Conservation (phyloP, 2,113 vertebrate genomes). For the Pachypanchax playfairii region DNA sequence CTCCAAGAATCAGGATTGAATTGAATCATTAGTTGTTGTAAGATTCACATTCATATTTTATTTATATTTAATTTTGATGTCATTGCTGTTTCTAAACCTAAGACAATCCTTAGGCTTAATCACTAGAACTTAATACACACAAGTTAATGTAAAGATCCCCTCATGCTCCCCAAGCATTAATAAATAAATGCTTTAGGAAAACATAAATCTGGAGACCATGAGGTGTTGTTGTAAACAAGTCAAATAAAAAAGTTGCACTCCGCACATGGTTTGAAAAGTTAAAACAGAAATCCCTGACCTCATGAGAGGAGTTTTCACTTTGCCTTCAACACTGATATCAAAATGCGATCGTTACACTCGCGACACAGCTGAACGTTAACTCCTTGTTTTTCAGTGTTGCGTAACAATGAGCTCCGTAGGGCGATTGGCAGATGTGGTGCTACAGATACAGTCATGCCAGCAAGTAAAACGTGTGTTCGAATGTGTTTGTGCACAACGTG, state of each 20-base stretch:
- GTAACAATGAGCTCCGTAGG: slow-evolving; percentile 54
- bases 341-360: slow-evolving; percentile 30
- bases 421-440: slow-evolving; percentile 57
- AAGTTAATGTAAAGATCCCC: neutral
- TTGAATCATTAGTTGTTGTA: too few relatives aligned
- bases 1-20: too few relatives aligned
- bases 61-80: slow-evolving; percentile 6
- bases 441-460: slow-evolving; percentile 60
- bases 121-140: neutral
- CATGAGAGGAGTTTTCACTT: slow-evolving; percentile 13
- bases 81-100: slow-evolving; percentile 4
- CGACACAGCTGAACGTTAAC: neutral
- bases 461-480: slow-evolving; percentile 29
- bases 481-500: slow-evolving; percentile 36
- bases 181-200: slow-evolving; percentile 38
- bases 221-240: slow-evolving; percentile 41
- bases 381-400: slow-evolving; percentile 24
- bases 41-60: too few relatives aligned
- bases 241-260: slow-evolving; percentile 19
- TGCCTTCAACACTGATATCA: slow-evolving; percentile 6
- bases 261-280: slow-evolving; percentile 39
- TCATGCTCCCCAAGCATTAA: slow-evolving; percentile 31
- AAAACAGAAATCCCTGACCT: slow-evolving; percentile 55
- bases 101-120: slow-evolving; percentile 10
- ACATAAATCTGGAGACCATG: slow-evolving; percentile 19